Percentiles rank a stretch among this genome's conserved stretches.
Conservation (phyloP, 2,797 vertebrate genomes). For the Arrhamphus sclerolepis region DNA sequence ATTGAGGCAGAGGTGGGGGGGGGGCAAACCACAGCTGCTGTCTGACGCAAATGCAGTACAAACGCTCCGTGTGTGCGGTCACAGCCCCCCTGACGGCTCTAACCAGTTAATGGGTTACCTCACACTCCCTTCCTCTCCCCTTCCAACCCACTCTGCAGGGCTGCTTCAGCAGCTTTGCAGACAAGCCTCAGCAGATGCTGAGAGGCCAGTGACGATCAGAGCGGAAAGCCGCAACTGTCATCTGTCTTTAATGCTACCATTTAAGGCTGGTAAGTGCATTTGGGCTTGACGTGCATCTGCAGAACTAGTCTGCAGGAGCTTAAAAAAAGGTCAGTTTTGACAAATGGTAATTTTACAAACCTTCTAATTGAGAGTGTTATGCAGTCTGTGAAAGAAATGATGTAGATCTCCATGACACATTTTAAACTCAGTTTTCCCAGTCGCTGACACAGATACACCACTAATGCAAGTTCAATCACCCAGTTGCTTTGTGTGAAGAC, state of each 20-base stretch:
- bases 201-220: constrained; percentile 28
- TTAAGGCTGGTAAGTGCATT: constrained; percentile 26
- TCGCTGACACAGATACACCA: too few relatives aligned
- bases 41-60: constrained; percentile 83
- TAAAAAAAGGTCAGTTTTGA: not conserved
- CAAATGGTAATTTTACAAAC: not conserved
- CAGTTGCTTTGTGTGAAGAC: too few relatives aligned
- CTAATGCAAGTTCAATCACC: too few relatives aligned
- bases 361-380: not conserved
- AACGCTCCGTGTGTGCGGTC: constrained; percentile 76
- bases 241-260: constrained; percentile 37
- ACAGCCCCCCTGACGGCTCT: constrained; percentile 71
- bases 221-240: constrained; percentile 33
- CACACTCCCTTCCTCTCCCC: constrained; percentile 52
- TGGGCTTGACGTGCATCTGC: constrained; percentile 1
- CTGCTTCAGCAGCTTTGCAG: constrained; percentile 24
- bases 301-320: constrained; percentile 17
- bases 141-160: constrained; percentile 30
- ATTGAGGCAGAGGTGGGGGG: constrained; percentile 40
- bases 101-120: constrained; percentile 72
- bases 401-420: not conserved
- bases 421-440: too few relatives aligned
- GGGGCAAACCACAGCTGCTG: constrained; percentile 73
- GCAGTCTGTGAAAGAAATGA: constrained; percentile 6
- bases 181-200: constrained; percentile 41